Evolutionary conservation across 2,113 vertebrate genomes (phyloP).

Genomic region (Monopterus albus): DNA sequence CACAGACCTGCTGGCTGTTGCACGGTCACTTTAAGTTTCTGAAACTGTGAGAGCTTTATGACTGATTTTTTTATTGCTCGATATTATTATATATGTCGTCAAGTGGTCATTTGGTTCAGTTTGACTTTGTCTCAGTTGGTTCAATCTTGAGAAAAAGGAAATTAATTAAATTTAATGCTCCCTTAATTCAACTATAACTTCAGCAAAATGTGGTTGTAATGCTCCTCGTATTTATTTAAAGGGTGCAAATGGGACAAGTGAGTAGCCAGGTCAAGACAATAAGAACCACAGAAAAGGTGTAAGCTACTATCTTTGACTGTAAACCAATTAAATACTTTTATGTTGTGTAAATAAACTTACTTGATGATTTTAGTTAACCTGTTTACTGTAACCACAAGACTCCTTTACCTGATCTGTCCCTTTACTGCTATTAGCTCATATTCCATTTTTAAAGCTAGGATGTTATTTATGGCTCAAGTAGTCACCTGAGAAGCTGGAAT

Average conservation of each 20-base stretch:
- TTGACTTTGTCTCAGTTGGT: neutral
- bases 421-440: conserved; percentile 77
- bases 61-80: too few species aligned
- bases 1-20: too few species aligned
- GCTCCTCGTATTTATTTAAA: conserved; percentile 60
- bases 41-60: too few species aligned
- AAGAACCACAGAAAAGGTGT: conserved; percentile 71
- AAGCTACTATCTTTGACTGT: conserved; percentile 43
- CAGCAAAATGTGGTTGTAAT: neutral
- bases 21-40: too few species aligned
- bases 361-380: conserved; percentile 39
- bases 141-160: neutral
- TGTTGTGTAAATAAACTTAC: conserved; percentile 7
- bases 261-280: conserved; percentile 78
- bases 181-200: neutral
- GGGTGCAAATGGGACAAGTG: conserved; percentile 83
- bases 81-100: too few species aligned
- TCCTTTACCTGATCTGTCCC: conserved; percentile 38
- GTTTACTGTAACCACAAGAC: conserved; percentile 38
- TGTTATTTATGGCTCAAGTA: conserved; percentile 75
- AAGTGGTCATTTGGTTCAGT: neutral
- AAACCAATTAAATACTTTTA: conserved; percentile 11
- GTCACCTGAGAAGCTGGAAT: conserved; percentile 79
- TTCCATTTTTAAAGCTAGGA: conserved; percentile 73
- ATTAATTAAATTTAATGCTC: too few species aligned